phyloP scores from a whole-genome alignment of 35 echinoderm and acorn worm species.

The Strongylocentrotus purpuratus region DNA sequence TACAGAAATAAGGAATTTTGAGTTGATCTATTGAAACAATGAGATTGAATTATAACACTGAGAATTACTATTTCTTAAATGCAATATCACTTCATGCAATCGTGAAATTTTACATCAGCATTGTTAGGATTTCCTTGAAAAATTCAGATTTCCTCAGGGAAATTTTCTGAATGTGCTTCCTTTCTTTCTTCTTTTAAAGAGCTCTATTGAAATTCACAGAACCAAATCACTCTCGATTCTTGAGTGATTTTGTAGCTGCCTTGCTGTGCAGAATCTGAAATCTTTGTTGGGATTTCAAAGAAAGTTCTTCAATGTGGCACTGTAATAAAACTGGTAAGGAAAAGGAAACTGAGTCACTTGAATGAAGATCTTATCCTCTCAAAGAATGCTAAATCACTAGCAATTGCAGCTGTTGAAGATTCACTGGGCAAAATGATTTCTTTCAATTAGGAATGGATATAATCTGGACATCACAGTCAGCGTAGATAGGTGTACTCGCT shows the following conservation, averaged over 20 bases:
- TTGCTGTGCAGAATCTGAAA: background rate
- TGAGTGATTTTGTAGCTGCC: too few relatives aligned
- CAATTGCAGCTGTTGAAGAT: background rate
- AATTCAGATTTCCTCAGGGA: background rate
- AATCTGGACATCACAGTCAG: background rate
- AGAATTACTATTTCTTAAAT: too few relatives aligned
- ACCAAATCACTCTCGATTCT: background rate
- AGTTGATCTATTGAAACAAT: too few relatives aligned
- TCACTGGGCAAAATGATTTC: background rate
- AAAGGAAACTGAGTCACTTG: background rate
- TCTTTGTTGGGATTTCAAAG: too few relatives aligned
- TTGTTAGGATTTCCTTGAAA: background rate
- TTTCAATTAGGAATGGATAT: background rate
- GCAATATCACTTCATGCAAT: too few relatives aligned
- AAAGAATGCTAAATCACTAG: background rate
- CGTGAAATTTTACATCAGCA: too few relatives aligned
- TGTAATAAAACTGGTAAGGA: background rate
- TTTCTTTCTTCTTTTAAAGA: background rate
- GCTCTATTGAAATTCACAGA: background rate
- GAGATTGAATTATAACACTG: too few relatives aligned
- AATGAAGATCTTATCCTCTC: background rate
- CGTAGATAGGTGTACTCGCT: background rate
- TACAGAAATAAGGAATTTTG: too few relatives aligned
- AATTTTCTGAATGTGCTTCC: background rate
- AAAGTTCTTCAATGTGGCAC: background rate